phyloP scores from a whole-genome alignment of 2,888 invertebrate genomes.

The Digitonthophagus gazella region DNA sequence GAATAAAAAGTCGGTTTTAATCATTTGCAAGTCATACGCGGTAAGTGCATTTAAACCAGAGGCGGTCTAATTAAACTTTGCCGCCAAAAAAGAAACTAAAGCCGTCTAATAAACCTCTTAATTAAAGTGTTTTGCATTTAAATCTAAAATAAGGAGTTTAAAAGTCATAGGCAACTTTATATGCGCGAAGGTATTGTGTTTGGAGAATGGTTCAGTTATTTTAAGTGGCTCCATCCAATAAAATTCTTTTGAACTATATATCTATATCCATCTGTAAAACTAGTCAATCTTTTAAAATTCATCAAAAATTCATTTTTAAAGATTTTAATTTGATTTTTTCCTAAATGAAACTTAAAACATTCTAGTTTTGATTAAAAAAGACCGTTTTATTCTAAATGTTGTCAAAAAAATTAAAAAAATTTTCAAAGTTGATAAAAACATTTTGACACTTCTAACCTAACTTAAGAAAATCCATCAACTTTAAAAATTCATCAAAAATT shows the following conservation, averaged over 20 bases:
- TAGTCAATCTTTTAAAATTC: too few species aligned
- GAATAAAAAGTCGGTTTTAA: not conserved
- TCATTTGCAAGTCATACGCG: not conserved
- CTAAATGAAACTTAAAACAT: too few species aligned
- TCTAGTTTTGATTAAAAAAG: too few species aligned
- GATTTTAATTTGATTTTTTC: not conserved
- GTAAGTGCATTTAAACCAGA: not conserved
- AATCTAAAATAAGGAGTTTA: not conserved
- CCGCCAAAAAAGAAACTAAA: not conserved
- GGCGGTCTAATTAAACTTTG: not conserved
- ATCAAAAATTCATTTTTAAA: too few species aligned
- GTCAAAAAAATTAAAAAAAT: too few species aligned
- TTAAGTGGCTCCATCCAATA: not conserved
- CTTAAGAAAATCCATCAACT: too few species aligned
- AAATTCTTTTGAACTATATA: not conserved
- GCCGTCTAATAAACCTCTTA: not conserved
- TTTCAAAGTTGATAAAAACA: too few species aligned
- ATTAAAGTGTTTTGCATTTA: not conserved
- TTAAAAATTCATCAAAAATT: too few species aligned
- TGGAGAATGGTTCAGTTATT: not conserved
- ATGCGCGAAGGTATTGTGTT: not conserved
- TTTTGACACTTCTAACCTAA: too few species aligned
- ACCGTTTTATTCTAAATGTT: too few species aligned
- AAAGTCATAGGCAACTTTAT: conserved; percentile 7
- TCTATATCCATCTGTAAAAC: not conserved